Evolutionary conservation across 2,113 vertebrate species (phyloP), one percentile per base, ranked within the genome.

Genomic region (Brachypodius melanocephalos): DNA sequence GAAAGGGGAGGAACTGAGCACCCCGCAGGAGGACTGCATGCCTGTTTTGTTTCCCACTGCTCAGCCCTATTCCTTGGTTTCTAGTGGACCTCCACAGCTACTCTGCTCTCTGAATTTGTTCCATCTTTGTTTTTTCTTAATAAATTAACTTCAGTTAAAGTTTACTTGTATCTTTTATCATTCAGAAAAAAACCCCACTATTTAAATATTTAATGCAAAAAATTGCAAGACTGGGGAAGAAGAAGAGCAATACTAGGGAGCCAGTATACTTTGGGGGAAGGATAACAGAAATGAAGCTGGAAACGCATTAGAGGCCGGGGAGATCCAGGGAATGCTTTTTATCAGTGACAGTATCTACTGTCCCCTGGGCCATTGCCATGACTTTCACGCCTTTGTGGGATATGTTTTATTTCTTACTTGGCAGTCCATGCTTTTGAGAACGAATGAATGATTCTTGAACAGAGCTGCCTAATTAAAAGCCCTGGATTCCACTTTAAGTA

Each of bases 361-460:
- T 95, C 58, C 36, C 55, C 29, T 79, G 65, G 58, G 81, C 67
- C 38, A 31, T 8, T 89, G 77, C 55, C 85, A 59, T 89, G 93
- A 89, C 71, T 89, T 91, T 95, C 66, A 66, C 1, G 0, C 77
- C 34, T 79, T 88, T n/a, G 21, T 82, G 42, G 63, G 69, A 54
- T 92, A 46, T 26, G 22, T 73, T 93, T 95, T 89, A 85, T 85
- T 85, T 94, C 63, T 95, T 80, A 61, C 31, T 89, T 96, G 81
- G 54, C 49, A 92, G 20, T 75, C 38, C 21, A 58, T 75, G 38
- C 24, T 91, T 89, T 62, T 91, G 58, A 82, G 58, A 94, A 68
- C 65, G 52, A 91, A 73, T 63, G 28, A 75, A 52, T 62, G 12
- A 42, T 58, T 92, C 95, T 74, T 85, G 14, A 91, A 61, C 57